Base-by-base conservation (phyloP, 2,113 vertebrate genomes). In the Cinclus cinclus region DNA sequence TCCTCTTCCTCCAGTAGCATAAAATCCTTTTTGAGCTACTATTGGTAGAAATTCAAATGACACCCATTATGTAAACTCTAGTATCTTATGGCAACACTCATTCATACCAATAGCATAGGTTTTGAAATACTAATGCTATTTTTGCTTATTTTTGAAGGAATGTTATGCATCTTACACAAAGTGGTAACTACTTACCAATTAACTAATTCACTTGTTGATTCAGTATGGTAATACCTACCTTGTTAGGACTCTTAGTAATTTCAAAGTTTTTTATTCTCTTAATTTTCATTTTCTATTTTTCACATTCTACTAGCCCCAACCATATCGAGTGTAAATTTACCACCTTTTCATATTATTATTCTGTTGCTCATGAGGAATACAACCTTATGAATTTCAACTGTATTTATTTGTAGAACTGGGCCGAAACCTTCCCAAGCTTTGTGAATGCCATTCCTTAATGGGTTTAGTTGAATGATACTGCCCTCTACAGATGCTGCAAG, bases 401-500 rank as follows among this genome's bases (percentile, higher is more conserved):
- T 30, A n/a, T 75, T 82, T 67, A 37, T 55, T 79, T n/a, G 13
- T 21, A 81, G 52, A 31, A 50, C 13, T 46, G 22, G 39, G 28
- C 15, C 0, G 35, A 83, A 73, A 68, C 46, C 55, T 50, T 79
- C 42, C 22, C 58, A 8, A 5, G 42, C 58, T 67, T 76, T 73
- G 25, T 16, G 49, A n/a, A 60, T 12, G 11, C 24, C 35, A 60
- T 33, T 71, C 63, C 37, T 74, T 65, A 59, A 28, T 19, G 23
- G 71, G 8, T 97, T 97, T 95, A 86, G 47, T 74, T 98, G 96
- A 91, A 65, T 87, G 76, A 97, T 80, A 95, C 97, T 98, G 98
- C 98, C 98, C 97, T 97, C 98, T 98, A 96, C 81, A 97, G 98
- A 91, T 71, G 74, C 80, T 37, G 33, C 11, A 56, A 87, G 67